Conservation (phyloP, 1,140 invertebrate species). For the Dolichoris vasculosae region DNA sequence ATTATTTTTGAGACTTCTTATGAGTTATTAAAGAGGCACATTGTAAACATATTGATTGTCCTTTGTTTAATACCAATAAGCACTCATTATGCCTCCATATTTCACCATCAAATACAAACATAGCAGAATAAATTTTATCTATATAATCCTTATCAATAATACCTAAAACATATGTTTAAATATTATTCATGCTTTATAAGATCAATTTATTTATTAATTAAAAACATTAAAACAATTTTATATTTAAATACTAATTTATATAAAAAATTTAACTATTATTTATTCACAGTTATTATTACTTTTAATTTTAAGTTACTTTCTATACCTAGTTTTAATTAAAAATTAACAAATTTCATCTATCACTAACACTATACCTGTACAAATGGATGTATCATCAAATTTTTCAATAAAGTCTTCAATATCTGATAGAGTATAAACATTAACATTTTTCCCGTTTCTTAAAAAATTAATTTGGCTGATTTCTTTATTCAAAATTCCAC, state of each 20-base stretch:
- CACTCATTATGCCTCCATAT: conserved; percentile 68
- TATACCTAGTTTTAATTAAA: too few relatives aligned
- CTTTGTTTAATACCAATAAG: conserved; percentile 64
- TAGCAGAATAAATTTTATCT: conserved; percentile 55
- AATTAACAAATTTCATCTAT: too few relatives aligned
- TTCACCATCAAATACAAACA: conserved; percentile 62
- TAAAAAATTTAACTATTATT: conserved; percentile 18
- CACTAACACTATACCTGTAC: conserved; percentile 62
- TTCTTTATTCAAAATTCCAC: conserved; percentile 62
- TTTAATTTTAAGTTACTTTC: too few relatives aligned
- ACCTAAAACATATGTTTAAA: conserved; percentile 50
- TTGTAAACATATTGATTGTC: conserved; percentile 61
- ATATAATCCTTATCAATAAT: conserved; percentile 45
- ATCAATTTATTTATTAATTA: too few relatives aligned
- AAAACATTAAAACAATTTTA: too few relatives aligned
- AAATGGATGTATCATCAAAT: conserved; percentile 66
- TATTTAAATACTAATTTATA: neutral
- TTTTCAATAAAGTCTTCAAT: conserved; percentile 68
- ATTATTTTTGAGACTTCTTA: too few relatives aligned
- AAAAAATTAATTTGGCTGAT: conserved; percentile 66
- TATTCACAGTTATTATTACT: conserved; percentile 18
- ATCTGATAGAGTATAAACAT: conserved; percentile 61
- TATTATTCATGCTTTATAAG: neutral
- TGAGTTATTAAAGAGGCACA: conserved; percentile 58
- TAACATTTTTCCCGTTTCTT: conserved; percentile 58